Evolutionary conservation across 2,113 vertebrate genomes (phyloP).

Genomic region (Colistium nudipinnis): DNA sequence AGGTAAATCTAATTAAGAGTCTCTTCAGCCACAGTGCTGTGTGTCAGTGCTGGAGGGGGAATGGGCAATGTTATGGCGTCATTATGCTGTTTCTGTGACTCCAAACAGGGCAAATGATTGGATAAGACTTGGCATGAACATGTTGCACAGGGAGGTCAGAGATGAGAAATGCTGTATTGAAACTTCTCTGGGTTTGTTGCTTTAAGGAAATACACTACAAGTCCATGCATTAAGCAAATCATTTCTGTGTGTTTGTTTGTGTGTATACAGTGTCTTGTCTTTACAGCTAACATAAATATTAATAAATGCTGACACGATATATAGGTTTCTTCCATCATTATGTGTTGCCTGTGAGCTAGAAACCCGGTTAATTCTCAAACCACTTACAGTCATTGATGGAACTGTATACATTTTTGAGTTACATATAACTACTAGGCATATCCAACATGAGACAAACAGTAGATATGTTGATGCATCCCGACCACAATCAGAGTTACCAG

Average conservation of each 20-base stretch:
- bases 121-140: conserved; percentile 17
- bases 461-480: conserved; percentile 42
- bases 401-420: conserved; percentile 46
- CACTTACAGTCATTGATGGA: conserved; percentile 39
- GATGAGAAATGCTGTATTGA: conserved; percentile 13
- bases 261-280: not conserved
- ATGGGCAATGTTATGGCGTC: conserved; percentile 42
- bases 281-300: not conserved
- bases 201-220: not conserved
- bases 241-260: not conserved
- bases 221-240: not conserved
- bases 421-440: conserved; percentile 45
- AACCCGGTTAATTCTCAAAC: conserved; percentile 7
- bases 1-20: conserved; percentile 81
- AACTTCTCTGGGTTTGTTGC: not conserved
- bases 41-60: conserved; percentile 68
- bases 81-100: conserved; percentile 65
- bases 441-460: conserved; percentile 28
- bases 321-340: not conserved
- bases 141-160: conserved; percentile 1
- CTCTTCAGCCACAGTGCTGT: conserved; percentile 62
- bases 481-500: conserved; percentile 51
- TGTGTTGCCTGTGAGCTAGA: not conserved
- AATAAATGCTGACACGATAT: not conserved
- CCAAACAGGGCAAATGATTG: conserved; percentile 21